Base-by-base conservation (phyloP, 2,888 invertebrate species). In the Cryptocheilus praepositus region DNA sequence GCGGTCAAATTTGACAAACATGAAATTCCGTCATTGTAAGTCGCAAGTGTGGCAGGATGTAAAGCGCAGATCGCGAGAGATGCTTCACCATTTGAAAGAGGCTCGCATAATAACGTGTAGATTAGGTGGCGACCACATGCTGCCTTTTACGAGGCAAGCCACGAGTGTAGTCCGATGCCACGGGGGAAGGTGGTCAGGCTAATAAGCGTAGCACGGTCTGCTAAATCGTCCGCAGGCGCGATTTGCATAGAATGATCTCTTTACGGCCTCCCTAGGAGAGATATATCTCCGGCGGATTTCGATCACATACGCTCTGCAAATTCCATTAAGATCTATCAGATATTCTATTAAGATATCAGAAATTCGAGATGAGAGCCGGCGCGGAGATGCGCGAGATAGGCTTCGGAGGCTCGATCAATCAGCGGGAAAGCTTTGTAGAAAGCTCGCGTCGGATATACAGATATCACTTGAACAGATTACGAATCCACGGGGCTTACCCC, bases 301-400 rank as follows among this genome's bases (percentile, higher is more conserved):
- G 70, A 70, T 67, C 74, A 62, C 55, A 36, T 7, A 11, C 19
- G 28, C 36, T 52, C 45, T 59, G 59, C 16, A 21, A 56, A 56
- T 67, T 67, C 74, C 74, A 70, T 74, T 74, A 71, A 56, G 64
- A 71, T 75, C 63, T 55, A 75, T 66, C 69, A 22, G 67, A 71
- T 72, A 70, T 66, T 71, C 71, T 62, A 75, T 75, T 75, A 70
- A 75, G 74, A 75, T 73, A 73, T 64, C 73, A 18, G n/a, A 36
- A n/a, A 7, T 54, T 18, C 16, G 22, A 49, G 53, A 21, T 15
- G 25, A 54, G 54, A 61, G 44, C 52, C 52, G 53, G 16, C n/a
- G n/a, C 49, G 49, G 18, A 49, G 49, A 18, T 49, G 15, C 22
- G 22, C 52, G 49, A 18, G 49, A 19, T 49, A 49, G 49, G 49